A percentile compares a stretch with the other conserved stretches of the same genome.
Evolutionary conservation across 1,140 invertebrate genomes (phyloP).

Genomic region (Drosophila hydei): DNA sequence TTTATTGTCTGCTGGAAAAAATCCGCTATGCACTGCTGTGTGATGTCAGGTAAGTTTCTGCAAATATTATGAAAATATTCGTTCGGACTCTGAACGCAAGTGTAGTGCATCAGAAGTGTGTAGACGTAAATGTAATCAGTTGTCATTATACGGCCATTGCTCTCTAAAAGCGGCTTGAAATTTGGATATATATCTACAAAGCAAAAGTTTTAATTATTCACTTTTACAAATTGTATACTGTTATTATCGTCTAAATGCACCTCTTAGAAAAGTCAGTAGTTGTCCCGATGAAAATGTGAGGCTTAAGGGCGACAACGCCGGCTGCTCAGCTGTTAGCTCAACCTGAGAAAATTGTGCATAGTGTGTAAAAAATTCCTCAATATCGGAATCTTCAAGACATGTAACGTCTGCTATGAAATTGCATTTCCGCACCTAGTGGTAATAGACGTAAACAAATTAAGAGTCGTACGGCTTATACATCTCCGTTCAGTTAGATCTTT

Average conservation of each 20-base stretch:
- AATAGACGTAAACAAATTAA: background rate
- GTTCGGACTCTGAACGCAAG: constrained; percentile 64
- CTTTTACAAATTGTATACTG: no score
- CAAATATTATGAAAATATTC: constrained; percentile 68
- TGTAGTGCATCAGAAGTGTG: constrained; percentile 70
- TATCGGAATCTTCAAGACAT: constrained; percentile 61
- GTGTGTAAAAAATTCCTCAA: constrained; percentile 63
- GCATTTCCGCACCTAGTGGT: constrained; percentile 50
- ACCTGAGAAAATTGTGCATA: constrained; percentile 33
- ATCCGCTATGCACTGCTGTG: constrained; percentile 54
- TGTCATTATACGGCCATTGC: constrained; percentile 24
- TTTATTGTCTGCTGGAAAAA: constrained; percentile 61
- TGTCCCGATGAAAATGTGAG: background rate
- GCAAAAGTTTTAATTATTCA: background rate
- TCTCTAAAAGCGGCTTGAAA: constrained; percentile 45
- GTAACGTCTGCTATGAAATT: constrained; percentile 39
- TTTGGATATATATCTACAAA: constrained; percentile 65
- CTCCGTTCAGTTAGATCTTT: no score
- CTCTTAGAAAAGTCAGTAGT: constrained; percentile 35
- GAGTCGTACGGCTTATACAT: background rate
- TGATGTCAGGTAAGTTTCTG: constrained; percentile 42
- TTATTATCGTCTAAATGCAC: background rate
- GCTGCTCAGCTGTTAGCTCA: constrained; percentile 29
- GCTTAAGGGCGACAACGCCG: constrained; percentile 13
- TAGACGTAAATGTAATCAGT: constrained; percentile 69